Conservation (phyloP, 1,140 invertebrate genomes). For the Drosophila albomicans region DNA sequence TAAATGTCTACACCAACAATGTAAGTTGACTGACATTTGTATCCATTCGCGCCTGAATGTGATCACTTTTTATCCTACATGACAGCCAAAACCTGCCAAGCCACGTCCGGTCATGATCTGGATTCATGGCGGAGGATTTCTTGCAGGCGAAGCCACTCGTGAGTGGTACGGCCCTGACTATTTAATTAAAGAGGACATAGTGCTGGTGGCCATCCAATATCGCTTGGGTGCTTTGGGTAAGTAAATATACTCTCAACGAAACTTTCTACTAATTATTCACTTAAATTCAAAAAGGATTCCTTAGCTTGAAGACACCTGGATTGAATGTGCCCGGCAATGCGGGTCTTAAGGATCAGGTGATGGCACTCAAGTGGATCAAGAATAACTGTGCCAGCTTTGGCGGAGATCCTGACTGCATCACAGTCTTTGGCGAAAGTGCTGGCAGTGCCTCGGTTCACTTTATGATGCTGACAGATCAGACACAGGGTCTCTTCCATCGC, state of each 20-base stretch:
- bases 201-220: slow-evolving; percentile 86
- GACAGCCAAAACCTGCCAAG: slow-evolving; percentile 66
- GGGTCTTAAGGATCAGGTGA: slow-evolving; percentile 89
- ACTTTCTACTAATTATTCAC: background rate
- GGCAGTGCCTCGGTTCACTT: slow-evolving; percentile 86
- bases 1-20: slow-evolving; percentile 89
- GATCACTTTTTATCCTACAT: slow-evolving; percentile 6
- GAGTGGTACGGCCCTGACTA: slow-evolving; percentile 86
- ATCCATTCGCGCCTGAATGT: background rate
- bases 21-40: slow-evolving; percentile 82
- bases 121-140: slow-evolving; percentile 90
- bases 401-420: slow-evolving; percentile 85
- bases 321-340: slow-evolving; percentile 87
- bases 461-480: slow-evolving; percentile 87
- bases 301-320: slow-evolving; percentile 66
- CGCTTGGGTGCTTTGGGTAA: slow-evolving; percentile 85
- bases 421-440: slow-evolving; percentile 85
- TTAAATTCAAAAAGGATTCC: slow-evolving; percentile 62
- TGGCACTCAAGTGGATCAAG: slow-evolving; percentile 88
- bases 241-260: background rate
- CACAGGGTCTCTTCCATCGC: slow-evolving; percentile 85
- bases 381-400: slow-evolving; percentile 87
- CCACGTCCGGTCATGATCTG: slow-evolving; percentile 77
- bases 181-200: slow-evolving; percentile 86
- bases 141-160: slow-evolving; percentile 84